A percentile compares a stretch with the other conserved stretches of the same genome.
Evolutionary conservation across 2,113 vertebrate genomes (phyloP).

Genomic region (Plectropomus leopardus): DNA sequence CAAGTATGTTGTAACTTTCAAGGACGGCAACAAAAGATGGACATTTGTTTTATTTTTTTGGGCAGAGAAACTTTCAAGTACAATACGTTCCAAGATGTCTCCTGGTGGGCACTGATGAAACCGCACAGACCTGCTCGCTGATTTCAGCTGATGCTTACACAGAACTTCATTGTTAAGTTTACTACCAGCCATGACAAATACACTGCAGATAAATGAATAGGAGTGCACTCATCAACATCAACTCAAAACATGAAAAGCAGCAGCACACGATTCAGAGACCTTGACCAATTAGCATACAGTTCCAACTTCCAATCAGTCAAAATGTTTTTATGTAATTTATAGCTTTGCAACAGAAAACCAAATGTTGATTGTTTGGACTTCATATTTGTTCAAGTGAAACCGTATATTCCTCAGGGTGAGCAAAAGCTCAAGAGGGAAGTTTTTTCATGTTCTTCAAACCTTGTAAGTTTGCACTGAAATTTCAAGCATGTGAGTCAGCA

Average conservation of each 20-base stretch:
- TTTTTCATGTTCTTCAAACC: background rate
- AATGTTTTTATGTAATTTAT: slow-evolving; percentile 2
- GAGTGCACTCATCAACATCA: background rate
- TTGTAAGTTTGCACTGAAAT: background rate
- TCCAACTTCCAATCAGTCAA: slow-evolving; percentile 8
- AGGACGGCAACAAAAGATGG: slow-evolving; percentile 40
- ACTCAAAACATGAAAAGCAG: background rate
- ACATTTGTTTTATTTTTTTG: slow-evolving; percentile 21
- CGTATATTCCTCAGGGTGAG: background rate
- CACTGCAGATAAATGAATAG: too few relatives aligned
- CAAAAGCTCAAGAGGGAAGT: background rate
- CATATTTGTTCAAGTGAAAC: background rate
- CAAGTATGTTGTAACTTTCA: slow-evolving; percentile 49
- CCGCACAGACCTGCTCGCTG: background rate
- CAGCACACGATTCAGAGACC: background rate
- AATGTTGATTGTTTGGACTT: slow-evolving; percentile 3
- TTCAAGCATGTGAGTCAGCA: background rate
- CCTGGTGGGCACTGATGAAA: slow-evolving; percentile 18
- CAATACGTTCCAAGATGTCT: slow-evolving; percentile 15
- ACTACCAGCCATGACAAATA: background rate
- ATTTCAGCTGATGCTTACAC: slow-evolving; percentile 19
- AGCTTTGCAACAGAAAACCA: background rate
- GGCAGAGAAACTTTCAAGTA: slow-evolving; percentile 28
- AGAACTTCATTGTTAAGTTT: too few relatives aligned
- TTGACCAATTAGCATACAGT: background rate